These are phyloP conservation scores for Pheosia tremula DNA, from an alignment of 2,888 invertebrate genomes.

Conservation along the genomic window DNA sequence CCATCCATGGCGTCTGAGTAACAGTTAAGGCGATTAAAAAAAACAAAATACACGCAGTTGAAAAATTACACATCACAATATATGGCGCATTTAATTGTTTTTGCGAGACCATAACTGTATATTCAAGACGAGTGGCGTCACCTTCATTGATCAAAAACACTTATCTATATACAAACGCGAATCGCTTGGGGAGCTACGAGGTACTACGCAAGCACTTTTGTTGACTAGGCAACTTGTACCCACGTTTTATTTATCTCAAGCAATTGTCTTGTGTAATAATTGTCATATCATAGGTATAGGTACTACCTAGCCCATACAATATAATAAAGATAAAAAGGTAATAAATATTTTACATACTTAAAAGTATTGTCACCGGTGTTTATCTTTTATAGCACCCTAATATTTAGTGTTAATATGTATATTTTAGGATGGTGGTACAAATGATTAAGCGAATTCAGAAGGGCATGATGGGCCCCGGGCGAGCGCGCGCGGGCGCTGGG, in stretches of 20 bases:
- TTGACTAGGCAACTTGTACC: conserved; percentile 13
- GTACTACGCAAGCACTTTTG: conserved; percentile 47
- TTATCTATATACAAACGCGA: conserved; percentile 34
- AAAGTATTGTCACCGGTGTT: too few species aligned
- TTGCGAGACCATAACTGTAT: conserved; percentile 36
- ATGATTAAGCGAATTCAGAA: conserved; percentile 64
- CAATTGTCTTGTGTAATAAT: not conserved
- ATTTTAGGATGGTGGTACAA: not conserved
- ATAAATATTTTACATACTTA: too few species aligned
- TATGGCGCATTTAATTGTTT: conserved; percentile 50
- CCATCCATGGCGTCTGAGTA: conserved; percentile 56
- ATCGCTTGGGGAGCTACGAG: conserved; percentile 45
- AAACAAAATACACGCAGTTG: conserved; percentile 57
- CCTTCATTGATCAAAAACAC: conserved; percentile 40
- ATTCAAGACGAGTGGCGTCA: conserved; percentile 24
- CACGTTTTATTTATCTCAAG: not conserved
- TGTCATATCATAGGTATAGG: too few species aligned
- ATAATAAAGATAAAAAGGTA: too few species aligned
- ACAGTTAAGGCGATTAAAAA: conserved; percentile 71
- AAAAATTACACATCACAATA: conserved; percentile 53
- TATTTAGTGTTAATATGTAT: too few species aligned
- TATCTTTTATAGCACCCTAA: too few species aligned
- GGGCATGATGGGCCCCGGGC: conserved; percentile 59
- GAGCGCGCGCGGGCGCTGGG: conserved; percentile 51
- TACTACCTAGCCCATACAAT: too few species aligned